Evolutionary conservation across 2,113 vertebrate genomes (phyloP).

Genomic region (Tragelaphus strepsiceros): DNA sequence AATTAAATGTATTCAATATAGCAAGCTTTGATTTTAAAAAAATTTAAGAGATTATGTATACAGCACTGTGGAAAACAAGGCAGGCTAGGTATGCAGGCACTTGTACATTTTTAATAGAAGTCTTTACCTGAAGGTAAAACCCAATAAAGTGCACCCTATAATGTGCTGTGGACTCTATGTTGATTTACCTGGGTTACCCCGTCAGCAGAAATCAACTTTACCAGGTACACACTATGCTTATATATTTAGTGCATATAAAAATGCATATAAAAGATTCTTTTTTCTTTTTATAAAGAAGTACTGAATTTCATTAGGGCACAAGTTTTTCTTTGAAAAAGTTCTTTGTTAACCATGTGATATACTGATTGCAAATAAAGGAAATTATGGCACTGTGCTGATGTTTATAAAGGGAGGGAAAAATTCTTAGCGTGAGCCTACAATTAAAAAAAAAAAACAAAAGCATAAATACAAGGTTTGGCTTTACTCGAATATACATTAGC

Average conservation of each 20-base stretch:
- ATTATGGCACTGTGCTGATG: constrained; percentile 43
- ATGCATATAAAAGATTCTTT: constrained; percentile 72
- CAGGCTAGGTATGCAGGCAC: constrained; percentile 71
- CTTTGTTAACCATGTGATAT: constrained; percentile 72
- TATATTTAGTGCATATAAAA: constrained; percentile 72
- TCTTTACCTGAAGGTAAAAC: constrained; percentile 82
- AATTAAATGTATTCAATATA: constrained; percentile 84
- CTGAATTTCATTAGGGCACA: constrained; percentile 77
- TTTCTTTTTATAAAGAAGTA: constrained; percentile 80
- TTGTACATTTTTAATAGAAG: constrained; percentile 80
- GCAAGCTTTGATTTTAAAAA: constrained; percentile 82
- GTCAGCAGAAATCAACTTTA: constrained; percentile 77
- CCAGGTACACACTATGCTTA: constrained; percentile 77
- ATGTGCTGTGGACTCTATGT: constrained; percentile 70
- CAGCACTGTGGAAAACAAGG: constrained; percentile 77
- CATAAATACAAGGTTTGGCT: constrained; percentile 26
- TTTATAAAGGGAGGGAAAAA: constrained; percentile 67
- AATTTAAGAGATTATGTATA: constrained; percentile 75
- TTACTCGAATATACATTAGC: constrained; percentile 44
- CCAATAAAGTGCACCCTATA: constrained; percentile 79
- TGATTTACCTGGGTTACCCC: constrained; percentile 80
- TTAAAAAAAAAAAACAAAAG: constrained; percentile 28
- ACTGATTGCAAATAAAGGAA: constrained; percentile 73
- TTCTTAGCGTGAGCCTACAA: constrained; percentile 53
- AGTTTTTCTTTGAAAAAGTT: constrained; percentile 75